Conservation (phyloP, 1,140 invertebrate genomes). For the Capitella teleta region DNA sequence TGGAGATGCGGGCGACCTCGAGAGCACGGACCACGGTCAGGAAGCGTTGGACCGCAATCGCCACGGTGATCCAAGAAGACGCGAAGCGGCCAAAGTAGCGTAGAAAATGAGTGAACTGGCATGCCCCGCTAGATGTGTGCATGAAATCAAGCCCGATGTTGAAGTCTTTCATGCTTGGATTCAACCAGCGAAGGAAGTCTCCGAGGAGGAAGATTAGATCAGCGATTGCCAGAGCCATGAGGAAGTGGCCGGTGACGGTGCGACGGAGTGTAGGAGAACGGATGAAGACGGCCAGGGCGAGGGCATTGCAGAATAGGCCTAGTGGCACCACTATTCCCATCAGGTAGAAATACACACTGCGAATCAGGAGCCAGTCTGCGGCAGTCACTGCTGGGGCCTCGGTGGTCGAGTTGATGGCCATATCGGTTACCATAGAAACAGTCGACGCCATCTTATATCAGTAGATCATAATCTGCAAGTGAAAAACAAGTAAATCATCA, state of each 20-base stretch:
- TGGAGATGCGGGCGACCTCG: neutral
- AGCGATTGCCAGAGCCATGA: neutral
- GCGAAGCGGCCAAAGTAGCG: neutral
- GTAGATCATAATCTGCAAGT: too few species aligned
- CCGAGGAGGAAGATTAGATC: neutral
- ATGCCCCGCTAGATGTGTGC: neutral
- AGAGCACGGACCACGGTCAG: neutral
- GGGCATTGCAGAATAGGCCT: neutral
- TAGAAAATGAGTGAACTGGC: neutral
- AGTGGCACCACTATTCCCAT: neutral
- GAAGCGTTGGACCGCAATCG: neutral
- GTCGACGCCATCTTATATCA: too few species aligned
- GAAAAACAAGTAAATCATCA: too few species aligned
- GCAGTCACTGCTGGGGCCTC: too few species aligned
- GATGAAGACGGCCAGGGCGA: constrained; percentile 1
- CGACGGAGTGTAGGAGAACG: neutral
- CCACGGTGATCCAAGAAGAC: neutral
- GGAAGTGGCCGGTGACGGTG: neutral
- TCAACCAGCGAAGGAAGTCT: neutral
- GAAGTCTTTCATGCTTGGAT: neutral
- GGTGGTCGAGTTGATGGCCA: too few species aligned
- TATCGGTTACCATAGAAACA: too few species aligned
- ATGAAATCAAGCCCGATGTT: too few species aligned
- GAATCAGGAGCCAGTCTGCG: too few species aligned
- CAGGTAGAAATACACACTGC: neutral